phyloP scores from a whole-genome alignment of 2,888 invertebrate genomes.

The Oscheius onirici region DNA sequence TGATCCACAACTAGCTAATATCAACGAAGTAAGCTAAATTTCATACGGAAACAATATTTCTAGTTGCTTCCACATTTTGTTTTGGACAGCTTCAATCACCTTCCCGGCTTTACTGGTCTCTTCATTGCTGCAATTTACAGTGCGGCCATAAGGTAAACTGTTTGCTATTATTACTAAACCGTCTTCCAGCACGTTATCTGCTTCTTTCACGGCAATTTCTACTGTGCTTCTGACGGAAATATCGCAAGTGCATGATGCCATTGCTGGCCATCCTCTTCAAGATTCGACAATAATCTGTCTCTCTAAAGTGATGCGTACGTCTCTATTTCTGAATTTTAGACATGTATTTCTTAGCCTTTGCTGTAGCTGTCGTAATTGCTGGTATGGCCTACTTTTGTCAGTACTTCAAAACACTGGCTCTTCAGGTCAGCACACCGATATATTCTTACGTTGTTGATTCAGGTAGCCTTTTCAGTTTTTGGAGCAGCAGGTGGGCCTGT shows the following conservation, averaged over 20 bases:
- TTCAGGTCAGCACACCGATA: conserved; percentile 42
- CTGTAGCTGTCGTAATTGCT: conserved; percentile 38
- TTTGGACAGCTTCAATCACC: conserved; percentile 49
- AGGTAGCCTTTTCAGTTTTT: conserved; percentile 66
- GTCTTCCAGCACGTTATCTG: conserved; percentile 57
- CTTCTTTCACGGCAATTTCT: conserved; percentile 56
- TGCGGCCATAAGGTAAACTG: conserved; percentile 55
- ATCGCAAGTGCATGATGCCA: conserved; percentile 19
- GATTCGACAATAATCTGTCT: conserved; percentile 26
- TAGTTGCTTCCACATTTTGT: conserved; percentile 61
- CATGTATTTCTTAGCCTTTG: not conserved
- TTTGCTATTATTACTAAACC: not conserved
- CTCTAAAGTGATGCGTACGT: conserved; percentile 52
- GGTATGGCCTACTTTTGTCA: conserved; percentile 43
- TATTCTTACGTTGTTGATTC: not conserved
- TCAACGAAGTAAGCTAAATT: conserved; percentile 41
- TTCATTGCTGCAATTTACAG: conserved; percentile 63
- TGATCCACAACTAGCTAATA: conserved; percentile 50
- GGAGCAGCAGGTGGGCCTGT: conserved; percentile 67
- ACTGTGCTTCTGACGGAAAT: conserved; percentile 64
- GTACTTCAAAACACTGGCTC: conserved; percentile 41
- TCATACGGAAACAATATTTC: not conserved
- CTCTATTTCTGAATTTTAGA: no score
- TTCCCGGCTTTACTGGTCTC: conserved; percentile 59
- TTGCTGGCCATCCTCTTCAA: not conserved